These are phyloP conservation scores for Ceriagrion tenellum DNA, from an alignment of 2,888 invertebrate species.

Conservation along the genomic window DNA sequence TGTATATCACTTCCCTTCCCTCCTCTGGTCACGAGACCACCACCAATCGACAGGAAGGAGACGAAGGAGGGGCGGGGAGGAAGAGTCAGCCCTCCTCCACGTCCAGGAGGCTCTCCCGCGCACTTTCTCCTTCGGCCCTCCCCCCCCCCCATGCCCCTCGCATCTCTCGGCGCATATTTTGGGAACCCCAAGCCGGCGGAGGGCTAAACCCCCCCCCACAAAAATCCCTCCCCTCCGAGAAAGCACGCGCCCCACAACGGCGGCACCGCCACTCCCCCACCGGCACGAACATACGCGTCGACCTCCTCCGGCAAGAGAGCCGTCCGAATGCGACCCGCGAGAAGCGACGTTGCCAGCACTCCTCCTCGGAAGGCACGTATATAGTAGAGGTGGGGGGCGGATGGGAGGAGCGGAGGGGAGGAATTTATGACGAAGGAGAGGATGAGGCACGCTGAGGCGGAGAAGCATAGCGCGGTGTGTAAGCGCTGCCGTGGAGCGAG, in stretches of 20 bases:
- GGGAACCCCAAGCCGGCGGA: conserved; percentile 47
- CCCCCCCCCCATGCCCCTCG: not conserved
- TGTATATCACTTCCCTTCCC: not conserved
- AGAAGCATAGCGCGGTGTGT: not conserved
- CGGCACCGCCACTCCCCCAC: not conserved
- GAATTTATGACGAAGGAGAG: not conserved
- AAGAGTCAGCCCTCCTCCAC: not conserved
- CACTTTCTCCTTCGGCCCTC: not conserved
- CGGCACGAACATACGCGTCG: conserved; percentile 29
- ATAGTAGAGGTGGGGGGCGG: not conserved
- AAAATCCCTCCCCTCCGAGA: not conserved
- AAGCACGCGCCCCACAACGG: not conserved
- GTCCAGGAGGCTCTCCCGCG: not conserved
- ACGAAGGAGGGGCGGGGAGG: not conserved
- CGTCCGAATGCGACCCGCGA: conserved; percentile 18
- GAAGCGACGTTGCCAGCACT: conserved; percentile 44
- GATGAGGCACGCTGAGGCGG: not conserved
- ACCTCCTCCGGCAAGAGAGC: not conserved
- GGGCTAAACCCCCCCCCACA: not conserved
- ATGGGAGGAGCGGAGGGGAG: not conserved
- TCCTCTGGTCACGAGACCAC: not conserved
- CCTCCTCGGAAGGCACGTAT: not conserved
- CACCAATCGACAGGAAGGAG: conserved; percentile 41
- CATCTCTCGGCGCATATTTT: conserved; percentile 54
- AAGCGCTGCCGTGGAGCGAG: too few species aligned